phyloP scores from a whole-genome alignment of 2,888 invertebrate genomes.

The Amphipoea lucens region DNA sequence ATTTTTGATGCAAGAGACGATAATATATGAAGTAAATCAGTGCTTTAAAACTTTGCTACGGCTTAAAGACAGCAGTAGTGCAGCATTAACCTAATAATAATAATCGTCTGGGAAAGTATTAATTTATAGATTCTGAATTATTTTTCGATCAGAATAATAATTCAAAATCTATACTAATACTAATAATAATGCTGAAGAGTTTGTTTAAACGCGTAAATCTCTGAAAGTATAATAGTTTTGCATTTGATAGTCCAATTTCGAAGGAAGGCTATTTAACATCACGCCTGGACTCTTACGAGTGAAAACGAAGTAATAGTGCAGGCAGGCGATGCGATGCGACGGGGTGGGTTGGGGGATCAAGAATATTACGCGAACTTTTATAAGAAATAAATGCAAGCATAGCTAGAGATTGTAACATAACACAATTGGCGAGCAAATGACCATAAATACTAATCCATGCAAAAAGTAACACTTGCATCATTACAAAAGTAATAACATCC shows the following conservation, averaged over 20 bases:
- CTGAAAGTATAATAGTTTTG: neutral
- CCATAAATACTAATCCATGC: conserved; percentile 10
- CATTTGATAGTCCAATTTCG: neutral
- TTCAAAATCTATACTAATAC: neutral
- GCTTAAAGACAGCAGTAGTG: neutral
- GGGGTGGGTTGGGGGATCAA: neutral
- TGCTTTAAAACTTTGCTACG: neutral
- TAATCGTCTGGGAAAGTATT: neutral
- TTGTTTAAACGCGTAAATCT: neutral
- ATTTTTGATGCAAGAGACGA: neutral
- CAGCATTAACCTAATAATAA: neutral
- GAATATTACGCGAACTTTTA: neutral
- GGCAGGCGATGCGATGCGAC: neutral
- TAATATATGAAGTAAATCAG: neutral
- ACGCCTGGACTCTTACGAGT: neutral
- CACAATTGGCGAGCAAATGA: neutral
- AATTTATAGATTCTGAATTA: neutral
- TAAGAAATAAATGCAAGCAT: neutral
- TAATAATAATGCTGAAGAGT: neutral
- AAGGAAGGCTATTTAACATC: neutral
- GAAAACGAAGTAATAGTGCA: neutral
- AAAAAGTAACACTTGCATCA: conserved; percentile 21
- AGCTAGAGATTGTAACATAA: neutral
- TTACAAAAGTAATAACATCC: conserved; percentile 28
- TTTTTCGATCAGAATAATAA: neutral